Conservation (phyloP, 2,797 vertebrate genomes). For the Danio aesculapii region DNA sequence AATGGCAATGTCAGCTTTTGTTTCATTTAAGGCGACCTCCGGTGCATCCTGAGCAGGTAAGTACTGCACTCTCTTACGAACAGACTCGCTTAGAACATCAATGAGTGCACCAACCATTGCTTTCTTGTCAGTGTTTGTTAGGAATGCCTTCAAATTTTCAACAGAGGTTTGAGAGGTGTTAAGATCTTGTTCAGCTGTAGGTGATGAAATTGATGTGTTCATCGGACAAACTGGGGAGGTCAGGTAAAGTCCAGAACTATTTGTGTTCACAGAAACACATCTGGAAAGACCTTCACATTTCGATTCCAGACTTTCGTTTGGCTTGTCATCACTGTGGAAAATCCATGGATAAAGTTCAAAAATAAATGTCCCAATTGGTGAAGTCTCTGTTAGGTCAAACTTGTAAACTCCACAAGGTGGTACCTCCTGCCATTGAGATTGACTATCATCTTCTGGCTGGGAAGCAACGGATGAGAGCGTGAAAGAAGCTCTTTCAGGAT, state of each 20-base stretch:
- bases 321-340: slow-evolving; percentile 35
- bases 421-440: slow-evolving; percentile 84
- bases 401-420: slow-evolving; percentile 89
- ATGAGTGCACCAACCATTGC: slow-evolving; percentile 75
- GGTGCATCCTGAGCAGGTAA: slow-evolving; percentile 63
- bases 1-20: slow-evolving; percentile 80
- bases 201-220: slow-evolving; percentile 74
- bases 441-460: slow-evolving; percentile 33
- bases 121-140: slow-evolving; percentile 69
- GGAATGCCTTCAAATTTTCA: slow-evolving; percentile 76
- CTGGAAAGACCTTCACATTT: slow-evolving; percentile 71
- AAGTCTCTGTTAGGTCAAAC: slow-evolving; percentile 80
- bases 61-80: slow-evolving; percentile 82
- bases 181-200: slow-evolving; percentile 17
- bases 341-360: slow-evolving; percentile 87
- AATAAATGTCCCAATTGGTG: slow-evolving; percentile 64
- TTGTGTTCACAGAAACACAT: slow-evolving; percentile 69
- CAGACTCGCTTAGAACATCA: slow-evolving; percentile 81
- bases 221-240: slow-evolving; percentile 80
- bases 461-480: slow-evolving; percentile 82
- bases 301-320: slow-evolving; percentile 37
- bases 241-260: slow-evolving; percentile 73
- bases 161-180: slow-evolving; percentile 50
- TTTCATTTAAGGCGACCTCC: not conserved
- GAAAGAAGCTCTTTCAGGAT: slow-evolving; percentile 62